Evolutionary conservation across 2,888 invertebrate genomes (phyloP), one percentile per base, ranked within the genome.

Genomic region (Ennomos erosarius): DNA sequence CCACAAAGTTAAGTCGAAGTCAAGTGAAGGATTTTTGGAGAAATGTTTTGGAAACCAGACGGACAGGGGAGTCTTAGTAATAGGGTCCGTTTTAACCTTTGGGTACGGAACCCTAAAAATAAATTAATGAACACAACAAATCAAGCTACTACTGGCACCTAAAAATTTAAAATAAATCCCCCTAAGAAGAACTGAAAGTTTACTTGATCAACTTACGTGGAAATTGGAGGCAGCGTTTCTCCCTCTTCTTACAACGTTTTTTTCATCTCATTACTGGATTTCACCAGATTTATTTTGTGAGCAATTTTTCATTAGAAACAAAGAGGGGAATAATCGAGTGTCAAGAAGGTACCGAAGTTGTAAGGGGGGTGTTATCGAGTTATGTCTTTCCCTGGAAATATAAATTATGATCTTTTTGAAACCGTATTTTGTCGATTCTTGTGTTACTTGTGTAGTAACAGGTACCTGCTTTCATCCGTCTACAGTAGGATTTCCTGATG

Each of bases 261-360:
- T 53, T 45, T 37, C 26, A 53, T 53, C 45, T 53, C 45, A 53
- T 53, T 46, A 53, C 38, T 35, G 35, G 11, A 40, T 11, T 51
- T 51, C 34, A 33, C 37, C 1, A 38, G 44, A 52, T 52, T 51
- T 43, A 51, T 53, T 53, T 53, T 53, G 53, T 9, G 39, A 53
- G 39, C 53, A 53, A 45, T 53, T 53, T 53, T 53, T 53, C 53
- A 53, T 53, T 46, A 46, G 53, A 39, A 42, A 51, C 51, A 51
- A 51, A 51, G 52, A 52, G 53, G 45, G 53, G 53, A 46, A 53
- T 53, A 53, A 46, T 53, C 53, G 45, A 53, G 53, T 53, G 53
- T 45, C 45, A 49, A 39, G 45, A 53, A 38, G 16, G 33, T 8
- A 13, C 34, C 8, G n/a, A 33, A 40, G 49, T 50, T 51, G 35